These are phyloP conservation scores for Erebia ligea DNA, from an alignment of 2,888 invertebrate species.

Conservation along the genomic window DNA sequence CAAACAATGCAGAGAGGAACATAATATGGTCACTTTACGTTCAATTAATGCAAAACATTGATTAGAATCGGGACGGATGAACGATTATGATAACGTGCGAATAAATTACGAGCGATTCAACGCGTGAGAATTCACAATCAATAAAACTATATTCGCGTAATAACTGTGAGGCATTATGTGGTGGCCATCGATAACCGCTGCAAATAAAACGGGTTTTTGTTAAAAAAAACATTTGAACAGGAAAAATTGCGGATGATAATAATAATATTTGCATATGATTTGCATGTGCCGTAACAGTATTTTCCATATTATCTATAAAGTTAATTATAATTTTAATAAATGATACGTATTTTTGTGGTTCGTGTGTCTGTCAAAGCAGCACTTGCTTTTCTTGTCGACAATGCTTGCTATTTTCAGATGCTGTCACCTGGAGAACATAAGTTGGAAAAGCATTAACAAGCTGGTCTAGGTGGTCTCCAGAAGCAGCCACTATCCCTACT, in stretches of 20 bases:
- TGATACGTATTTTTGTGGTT: too few relatives aligned
- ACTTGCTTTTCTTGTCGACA: too few relatives aligned
- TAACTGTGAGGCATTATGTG: slow-evolving; percentile 7
- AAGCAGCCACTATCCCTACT: too few relatives aligned
- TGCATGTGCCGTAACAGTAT: neutral
- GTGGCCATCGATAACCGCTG: slow-evolving; percentile 14
- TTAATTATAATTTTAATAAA: too few relatives aligned
- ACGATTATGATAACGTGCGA: slow-evolving; percentile 31
- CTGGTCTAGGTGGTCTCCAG: too few relatives aligned
- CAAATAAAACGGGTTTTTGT: slow-evolving; percentile 24
- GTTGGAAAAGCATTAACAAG: too few relatives aligned
- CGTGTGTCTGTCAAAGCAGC: too few relatives aligned
- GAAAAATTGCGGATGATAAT: neutral
- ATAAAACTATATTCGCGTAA: slow-evolving; percentile 23
- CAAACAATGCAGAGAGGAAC: too few relatives aligned
- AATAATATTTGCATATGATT: neutral
- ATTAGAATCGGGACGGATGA: slow-evolving; percentile 26
- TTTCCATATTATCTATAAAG: neutral
- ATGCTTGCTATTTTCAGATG: too few relatives aligned
- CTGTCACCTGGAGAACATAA: too few relatives aligned
- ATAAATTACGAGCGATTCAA: slow-evolving; percentile 24
- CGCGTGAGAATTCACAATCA: slow-evolving; percentile 33
- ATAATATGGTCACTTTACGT: neutral
- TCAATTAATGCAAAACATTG: slow-evolving; percentile 25
- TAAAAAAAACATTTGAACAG: slow-evolving; percentile 22